Evolutionary conservation across 2,113 vertebrate genomes (phyloP).

Genomic region (Scalopus aquaticus): DNA sequence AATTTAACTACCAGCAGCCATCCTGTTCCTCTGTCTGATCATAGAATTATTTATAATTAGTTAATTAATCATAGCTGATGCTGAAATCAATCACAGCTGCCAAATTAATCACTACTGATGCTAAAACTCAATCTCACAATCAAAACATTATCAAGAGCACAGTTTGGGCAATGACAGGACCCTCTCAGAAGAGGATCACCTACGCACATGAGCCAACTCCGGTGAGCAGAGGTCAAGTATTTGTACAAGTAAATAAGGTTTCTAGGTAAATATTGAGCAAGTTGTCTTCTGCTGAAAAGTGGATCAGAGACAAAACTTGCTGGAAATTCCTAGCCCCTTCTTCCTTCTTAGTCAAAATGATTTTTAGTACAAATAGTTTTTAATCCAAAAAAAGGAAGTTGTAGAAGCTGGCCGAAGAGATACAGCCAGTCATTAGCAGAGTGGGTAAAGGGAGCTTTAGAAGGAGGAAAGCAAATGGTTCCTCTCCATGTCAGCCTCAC

Average conservation of each 20-base stretch:
- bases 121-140: neutral
- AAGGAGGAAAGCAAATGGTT: neutral
- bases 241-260: neutral
- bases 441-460: neutral
- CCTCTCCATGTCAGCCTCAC: neutral
- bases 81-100: neutral
- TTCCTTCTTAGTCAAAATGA: neutral
- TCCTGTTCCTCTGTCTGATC: neutral
- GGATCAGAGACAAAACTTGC: neutral
- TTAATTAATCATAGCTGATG: neutral
- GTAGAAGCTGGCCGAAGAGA: neutral
- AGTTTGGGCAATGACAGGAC: neutral
- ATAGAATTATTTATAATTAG: neutral
- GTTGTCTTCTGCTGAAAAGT: neutral
- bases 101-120: too few species aligned
- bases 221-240: neutral
- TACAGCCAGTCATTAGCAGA: neutral
- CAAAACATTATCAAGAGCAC: neutral
- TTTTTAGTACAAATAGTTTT: neutral
- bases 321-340: neutral
- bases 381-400: neutral
- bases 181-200: neutral
- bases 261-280: neutral
- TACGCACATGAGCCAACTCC: neutral
- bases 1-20: neutral